Base-by-base conservation (phyloP, 2,113 vertebrate genomes). In the Dissostichus mawsoni region DNA sequence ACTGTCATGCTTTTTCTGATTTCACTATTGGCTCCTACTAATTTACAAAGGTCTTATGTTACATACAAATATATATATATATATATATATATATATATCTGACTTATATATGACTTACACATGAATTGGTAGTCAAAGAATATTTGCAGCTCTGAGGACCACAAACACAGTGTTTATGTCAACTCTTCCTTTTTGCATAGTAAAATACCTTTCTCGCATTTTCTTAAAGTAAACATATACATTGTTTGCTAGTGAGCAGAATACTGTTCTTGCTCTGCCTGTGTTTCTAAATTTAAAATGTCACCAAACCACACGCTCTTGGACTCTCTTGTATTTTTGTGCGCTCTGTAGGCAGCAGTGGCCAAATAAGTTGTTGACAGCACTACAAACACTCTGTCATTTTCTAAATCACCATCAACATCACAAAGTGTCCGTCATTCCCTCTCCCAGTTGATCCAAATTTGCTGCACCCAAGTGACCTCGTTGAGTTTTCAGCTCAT, bases 401-500 rank as follows among this genome's bases (percentile, higher is more conserved):
- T 58, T 56, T 73, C 51, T 36, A 41, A 73, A 58, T 67, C 83
- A 29, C 14, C 55, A 10, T 59, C 29, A n/a, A 12, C 50, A 18
- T 41, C 36, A 25, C 51, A 70, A 55, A 86, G 44, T 14, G 16
- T 66, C 52, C 51, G 3, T 73, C 59, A 62, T 55, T 67, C 33
- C 51, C n/a, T 74, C 65, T 25, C 45, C 18, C 44, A 41, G 5
- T 8, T 64, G 36, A 71, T 71, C 70, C 48, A 61, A 41, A 70
- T 61, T 69, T 6, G 0, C 52, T 64, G 62, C 3, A 48, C 47
- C 51, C 51, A 14, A 81, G 70, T 16, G 66, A 76, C 45, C 56
- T 62, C 36, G 8, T 11, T 41, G 36, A 45, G 50, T 78, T 71
- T 55, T 20, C 25, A 23, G 69, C 61, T 88, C 56, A 44, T 16